Evolutionary conservation across 1,140 invertebrate genomes (phyloP), one percentile per base, ranked within the genome.

Genomic region (Ptiloglossa arizonensis): DNA sequence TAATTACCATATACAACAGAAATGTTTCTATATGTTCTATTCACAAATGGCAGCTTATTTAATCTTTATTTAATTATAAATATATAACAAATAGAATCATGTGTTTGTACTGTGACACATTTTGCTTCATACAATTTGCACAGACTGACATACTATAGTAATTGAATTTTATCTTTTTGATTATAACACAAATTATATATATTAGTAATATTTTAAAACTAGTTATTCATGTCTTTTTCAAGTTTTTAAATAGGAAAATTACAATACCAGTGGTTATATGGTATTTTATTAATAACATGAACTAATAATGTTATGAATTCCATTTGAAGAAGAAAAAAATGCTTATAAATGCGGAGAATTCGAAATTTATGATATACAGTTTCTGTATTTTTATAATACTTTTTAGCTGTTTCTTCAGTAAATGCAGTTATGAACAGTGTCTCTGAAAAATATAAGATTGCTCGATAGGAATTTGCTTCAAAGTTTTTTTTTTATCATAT

Each of bases 1-100:
- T 67, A 44, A 79, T 79, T 81, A 74, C 57, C 9, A 52, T 64
- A 78, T 79, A 35, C 54, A 81, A 80, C n/a, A 70, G 50, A 73
- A 32, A 48, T 50, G 60, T 79, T 46, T 38, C 32, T 52, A 38
- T 32, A 8, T 79, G 24, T n/a, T 35, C 17, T 80, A 60, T 79
- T 46, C n/a, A 68, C 57, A 72, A 27, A 72, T n/a, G 4, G 9
- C 35, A 72, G 22, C 13, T 72, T 15, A 27, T 72, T 72, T 35
- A 35, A 60, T 71, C 1, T 35, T 24, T 48, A 56, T 29, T 19
- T 68, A 69, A 56, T 59, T n/a, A 69, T 63, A 60, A 29, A 52
- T 71, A 62, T 59, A 78, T 22, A 73, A 22, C 64, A 63, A 38
- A 27, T 41, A 62, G 41, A 54, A 44, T 79, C 27, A 63, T 68